A percentile compares a stretch with the other conserved stretches of the same genome.
phyloP scores from a whole-genome alignment of 2,797 vertebrate species.

The Iguana delicatissima region DNA sequence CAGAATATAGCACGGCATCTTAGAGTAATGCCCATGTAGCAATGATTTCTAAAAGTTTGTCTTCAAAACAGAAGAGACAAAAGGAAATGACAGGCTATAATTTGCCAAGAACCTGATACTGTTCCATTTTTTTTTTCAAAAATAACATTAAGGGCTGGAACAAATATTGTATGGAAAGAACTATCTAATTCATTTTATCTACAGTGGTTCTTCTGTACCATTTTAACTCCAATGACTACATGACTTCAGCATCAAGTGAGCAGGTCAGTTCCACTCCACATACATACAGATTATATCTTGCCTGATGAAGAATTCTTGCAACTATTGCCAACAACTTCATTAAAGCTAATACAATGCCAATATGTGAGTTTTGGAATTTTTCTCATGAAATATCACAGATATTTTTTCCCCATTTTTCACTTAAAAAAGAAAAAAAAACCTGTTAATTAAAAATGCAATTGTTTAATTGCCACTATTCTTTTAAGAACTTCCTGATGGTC shows the following conservation, averaged over 20 bases:
- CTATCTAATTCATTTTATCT: background rate
- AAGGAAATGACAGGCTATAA: background rate
- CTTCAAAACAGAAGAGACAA: background rate
- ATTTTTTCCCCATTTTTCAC: too few species aligned
- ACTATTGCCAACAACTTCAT: too few species aligned
- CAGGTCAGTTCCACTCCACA: background rate
- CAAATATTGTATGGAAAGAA: background rate
- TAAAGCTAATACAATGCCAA: too few species aligned
- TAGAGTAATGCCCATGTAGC: background rate
- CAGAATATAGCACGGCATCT: conserved; percentile 42
- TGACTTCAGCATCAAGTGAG: background rate
- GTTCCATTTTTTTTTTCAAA: background rate
- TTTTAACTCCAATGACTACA: background rate
- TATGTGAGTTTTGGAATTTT: too few species aligned
- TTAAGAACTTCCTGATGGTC: too few species aligned
- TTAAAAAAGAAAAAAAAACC: too few species aligned
- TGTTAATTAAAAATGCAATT: too few species aligned
- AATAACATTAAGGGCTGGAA: background rate
- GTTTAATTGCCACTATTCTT: too few species aligned
- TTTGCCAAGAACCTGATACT: background rate
- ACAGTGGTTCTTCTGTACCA: background rate
- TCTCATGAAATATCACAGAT: too few species aligned
- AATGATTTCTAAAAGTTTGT: background rate
- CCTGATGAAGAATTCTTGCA: background rate
- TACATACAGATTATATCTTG: background rate